Percentiles rank a stretch among this genome's conserved stretches.
phyloP scores from a whole-genome alignment of 2,888 invertebrate genomes.

The Pemphredon lugubris region DNA sequence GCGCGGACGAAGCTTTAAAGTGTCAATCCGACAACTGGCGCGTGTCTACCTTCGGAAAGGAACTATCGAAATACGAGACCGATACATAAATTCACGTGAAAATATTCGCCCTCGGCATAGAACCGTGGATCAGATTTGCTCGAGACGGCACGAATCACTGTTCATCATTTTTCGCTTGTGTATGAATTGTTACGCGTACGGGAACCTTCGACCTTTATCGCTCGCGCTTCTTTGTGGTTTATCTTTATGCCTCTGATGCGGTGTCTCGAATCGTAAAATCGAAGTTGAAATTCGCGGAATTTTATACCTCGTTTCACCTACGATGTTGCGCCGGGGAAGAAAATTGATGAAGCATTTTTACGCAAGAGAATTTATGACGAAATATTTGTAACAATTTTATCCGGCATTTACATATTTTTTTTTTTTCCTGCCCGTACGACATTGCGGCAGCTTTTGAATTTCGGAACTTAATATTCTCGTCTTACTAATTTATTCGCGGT shows the following conservation, averaged over 20 bases:
- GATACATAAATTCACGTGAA: conserved; percentile 27
- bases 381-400: background rate
- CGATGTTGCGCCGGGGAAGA: background rate
- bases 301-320: conserved; percentile 17
- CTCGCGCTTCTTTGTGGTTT: background rate
- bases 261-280: conserved; percentile 1
- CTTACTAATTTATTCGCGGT: background rate
- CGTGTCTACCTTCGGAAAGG: background rate
- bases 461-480: background rate
- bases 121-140: background rate
- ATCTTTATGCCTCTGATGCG: conserved; percentile 5
- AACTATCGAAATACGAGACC: conserved; percentile 2
- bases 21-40: conserved; percentile 14
- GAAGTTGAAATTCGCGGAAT: conserved; percentile 1
- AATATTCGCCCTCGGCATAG: conserved; percentile 7
- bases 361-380: background rate
- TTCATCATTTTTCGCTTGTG: conserved; percentile 33
- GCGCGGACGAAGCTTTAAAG: conserved; percentile 7
- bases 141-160: conserved; percentile 33
- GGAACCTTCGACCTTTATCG: conserved; percentile 9
- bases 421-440: too few relatives aligned
- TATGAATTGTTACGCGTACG: conserved; percentile 24
- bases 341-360: conserved; percentile 34
- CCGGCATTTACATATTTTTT: too few relatives aligned
- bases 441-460: background rate